Base-by-base conservation (phyloP, 2,888 invertebrate species). In the Sinodicranocentrus sp. region DNA sequence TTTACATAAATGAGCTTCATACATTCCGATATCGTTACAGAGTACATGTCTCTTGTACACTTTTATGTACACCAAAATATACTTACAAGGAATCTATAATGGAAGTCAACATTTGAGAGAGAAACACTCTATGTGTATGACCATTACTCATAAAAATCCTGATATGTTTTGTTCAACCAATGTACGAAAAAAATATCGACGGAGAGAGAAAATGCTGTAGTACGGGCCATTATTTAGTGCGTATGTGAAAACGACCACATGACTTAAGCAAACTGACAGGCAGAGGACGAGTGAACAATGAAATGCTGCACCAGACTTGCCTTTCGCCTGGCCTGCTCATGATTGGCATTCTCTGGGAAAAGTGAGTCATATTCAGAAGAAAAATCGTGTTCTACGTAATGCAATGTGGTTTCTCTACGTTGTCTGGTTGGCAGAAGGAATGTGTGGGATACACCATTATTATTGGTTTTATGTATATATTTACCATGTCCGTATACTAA, bases 321-420 rank as follows among this genome's bases (percentile, higher is more conserved):
- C 43, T 67, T n/a, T n/a, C n/a, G n/a, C n/a, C n/a, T n/a, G n/a
- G 43, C 39, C 23, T 67, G 26, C 6, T 28, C 67, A 44, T 67
- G 43, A 67, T 67, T 44, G 44, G 21, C 25, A 23, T 26, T 48
- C 52, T 70, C 70, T 70, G 70, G 70, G 70, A 52, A 70, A 70
- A 70, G 43, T 70, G 70, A 70, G 70, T 70, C 70, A 70, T 70
- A 52, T 70, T 70, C 70, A 17, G 52, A n/a, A 26, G 67, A 67
- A 65, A n/a, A 65, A 43, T 44, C 17, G 15, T 43, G 44, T 25
- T 43, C 67, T 67, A 67, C 67, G 67, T 67, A 67, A 67, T 44
- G 39, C 63, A 15, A 44, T 63, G 17, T 63, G 48, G 48, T 48
- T 48, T 3, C 10, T 3, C 10, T n/a, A 48, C 48, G 2, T 48